A percentile compares a stretch with the other conserved stretches of the same genome.
Evolutionary conservation across 2,888 invertebrate species (phyloP).

Genomic region (Alitta virens): DNA sequence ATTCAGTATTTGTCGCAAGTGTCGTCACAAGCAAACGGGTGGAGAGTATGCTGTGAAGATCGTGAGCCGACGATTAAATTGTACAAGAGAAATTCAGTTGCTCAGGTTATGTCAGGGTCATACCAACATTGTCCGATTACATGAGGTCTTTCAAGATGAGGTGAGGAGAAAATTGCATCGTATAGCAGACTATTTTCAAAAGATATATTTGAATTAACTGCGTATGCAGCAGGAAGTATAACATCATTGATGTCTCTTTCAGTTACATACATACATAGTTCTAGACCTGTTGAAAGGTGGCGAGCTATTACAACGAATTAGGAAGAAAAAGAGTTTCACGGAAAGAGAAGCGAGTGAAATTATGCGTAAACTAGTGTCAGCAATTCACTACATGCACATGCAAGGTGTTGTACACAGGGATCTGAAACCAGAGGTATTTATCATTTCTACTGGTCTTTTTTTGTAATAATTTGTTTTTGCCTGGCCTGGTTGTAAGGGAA

Average conservation of each 20-base stretch:
- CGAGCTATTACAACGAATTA: conserved; percentile 72
- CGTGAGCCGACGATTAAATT: conserved; percentile 67
- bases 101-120: conserved; percentile 84
- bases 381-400: conserved; percentile 81
- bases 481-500: too few relatives aligned
- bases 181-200: too few relatives aligned
- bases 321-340: conserved; percentile 68
- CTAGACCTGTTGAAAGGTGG: conserved; percentile 83
- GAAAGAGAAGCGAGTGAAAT: conserved; percentile 79
- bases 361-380: conserved; percentile 77
- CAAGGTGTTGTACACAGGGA: conserved; percentile 86
- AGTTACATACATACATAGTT: conserved; percentile 83
- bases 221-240: too few relatives aligned
- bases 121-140: conserved; percentile 79
- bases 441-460: too few relatives aligned
- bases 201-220: too few relatives aligned
- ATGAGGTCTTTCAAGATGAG: conserved; percentile 81
- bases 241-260: conserved; percentile 31
- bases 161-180: too few relatives aligned
- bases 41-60: conserved; percentile 87
- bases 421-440: conserved; percentile 82
- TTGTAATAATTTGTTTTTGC: too few relatives aligned
- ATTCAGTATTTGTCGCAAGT: conserved; percentile 81
- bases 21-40: conserved; percentile 71
- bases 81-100: conserved; percentile 73